These are phyloP conservation scores for Apistogramma diplotaenia DNA, from an alignment of 2,113 vertebrate species.

Conservation along the genomic window DNA sequence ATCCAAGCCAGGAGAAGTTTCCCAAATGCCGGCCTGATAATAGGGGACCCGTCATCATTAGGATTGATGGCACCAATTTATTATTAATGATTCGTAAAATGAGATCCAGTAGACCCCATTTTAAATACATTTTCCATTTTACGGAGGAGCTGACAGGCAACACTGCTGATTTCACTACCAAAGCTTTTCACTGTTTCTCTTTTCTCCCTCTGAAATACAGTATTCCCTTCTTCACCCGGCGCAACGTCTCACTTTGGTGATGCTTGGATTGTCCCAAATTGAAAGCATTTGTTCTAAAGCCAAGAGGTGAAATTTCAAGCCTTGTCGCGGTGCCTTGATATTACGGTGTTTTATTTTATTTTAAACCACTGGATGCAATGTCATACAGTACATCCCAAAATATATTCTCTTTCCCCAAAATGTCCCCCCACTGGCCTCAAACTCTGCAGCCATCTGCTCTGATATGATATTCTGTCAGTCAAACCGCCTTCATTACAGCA, in stretches of 20 bases:
- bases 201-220: conserved; percentile 47
- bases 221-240: conserved; percentile 31
- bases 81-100: conserved; percentile 87
- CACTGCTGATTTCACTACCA: conserved; percentile 63
- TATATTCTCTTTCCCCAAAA: conserved; percentile 21
- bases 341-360: conserved; percentile 59
- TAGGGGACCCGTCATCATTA: conserved; percentile 77
- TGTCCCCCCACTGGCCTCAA: not conserved
- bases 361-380: conserved; percentile 36
- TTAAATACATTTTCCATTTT: conserved; percentile 82
- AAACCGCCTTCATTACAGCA: conserved; percentile 30
- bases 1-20: conserved; percentile 73
- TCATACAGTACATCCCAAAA: conserved; percentile 22
- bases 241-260: conserved; percentile 66
- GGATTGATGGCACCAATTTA: conserved; percentile 83
- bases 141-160: conserved; percentile 71
- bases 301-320: conserved; percentile 44
- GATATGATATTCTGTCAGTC: conserved; percentile 49
- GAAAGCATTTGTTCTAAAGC: conserved; percentile 71
- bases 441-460: conserved; percentile 37
- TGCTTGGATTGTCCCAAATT: conserved; percentile 71
- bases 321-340: conserved; percentile 31
- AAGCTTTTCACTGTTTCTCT: conserved; percentile 50
- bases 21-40: conserved; percentile 73
- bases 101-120: conserved; percentile 82